A percentile compares a stretch with the other conserved stretches of the same genome.
phyloP scores from a whole-genome alignment of 2,113 vertebrate species.

The Halcyon senegalensis region DNA sequence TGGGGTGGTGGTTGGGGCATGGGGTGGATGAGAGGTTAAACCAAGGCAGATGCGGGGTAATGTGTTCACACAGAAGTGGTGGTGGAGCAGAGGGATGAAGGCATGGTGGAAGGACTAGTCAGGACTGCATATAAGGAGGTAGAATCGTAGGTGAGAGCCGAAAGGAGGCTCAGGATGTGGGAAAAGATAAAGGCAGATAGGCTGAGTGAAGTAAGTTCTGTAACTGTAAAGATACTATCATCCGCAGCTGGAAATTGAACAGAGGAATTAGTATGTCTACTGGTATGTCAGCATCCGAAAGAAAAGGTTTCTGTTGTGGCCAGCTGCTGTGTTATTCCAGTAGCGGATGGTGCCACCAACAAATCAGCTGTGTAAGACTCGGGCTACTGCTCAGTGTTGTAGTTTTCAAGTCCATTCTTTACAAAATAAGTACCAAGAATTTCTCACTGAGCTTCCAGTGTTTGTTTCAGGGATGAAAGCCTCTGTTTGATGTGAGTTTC shows the following conservation, averaged over 20 bases:
- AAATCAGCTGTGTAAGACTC: background rate
- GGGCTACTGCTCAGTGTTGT: background rate
- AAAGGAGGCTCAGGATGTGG: background rate
- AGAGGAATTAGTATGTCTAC: background rate
- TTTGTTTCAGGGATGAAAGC: background rate
- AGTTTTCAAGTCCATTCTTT: background rate
- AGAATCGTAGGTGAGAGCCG: background rate
- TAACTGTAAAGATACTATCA: background rate
- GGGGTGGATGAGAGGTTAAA: background rate
- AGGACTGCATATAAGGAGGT: background rate
- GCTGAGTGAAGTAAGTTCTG: background rate
- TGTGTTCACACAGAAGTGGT: background rate
- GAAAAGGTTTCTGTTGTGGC: background rate
- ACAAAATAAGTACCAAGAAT: background rate
- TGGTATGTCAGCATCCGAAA: background rate
- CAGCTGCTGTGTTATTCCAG: background rate
- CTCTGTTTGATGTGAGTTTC: background rate
- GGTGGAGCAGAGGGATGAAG: background rate
- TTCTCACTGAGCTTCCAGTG: background rate
- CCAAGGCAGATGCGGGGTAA: background rate
- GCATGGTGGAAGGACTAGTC: background rate
- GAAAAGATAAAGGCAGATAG: background rate
- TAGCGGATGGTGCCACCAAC: background rate
- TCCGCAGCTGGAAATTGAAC: background rate
- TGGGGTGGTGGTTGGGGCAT: accelerated